These are phyloP conservation scores for Euphydryas editha DNA, from an alignment of 2,888 invertebrate genomes.

Conservation along the genomic window DNA sequence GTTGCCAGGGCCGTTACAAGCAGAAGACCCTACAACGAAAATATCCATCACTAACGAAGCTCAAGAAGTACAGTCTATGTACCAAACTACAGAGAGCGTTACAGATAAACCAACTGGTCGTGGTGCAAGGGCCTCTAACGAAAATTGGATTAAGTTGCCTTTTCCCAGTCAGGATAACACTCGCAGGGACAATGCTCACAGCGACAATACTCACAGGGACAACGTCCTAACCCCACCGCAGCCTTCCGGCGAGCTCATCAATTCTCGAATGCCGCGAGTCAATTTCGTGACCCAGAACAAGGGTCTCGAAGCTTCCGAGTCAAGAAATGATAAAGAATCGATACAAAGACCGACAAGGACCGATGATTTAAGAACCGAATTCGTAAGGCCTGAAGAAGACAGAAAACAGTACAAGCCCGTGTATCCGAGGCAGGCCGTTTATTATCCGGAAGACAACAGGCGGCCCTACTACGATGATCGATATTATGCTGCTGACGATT, in stretches of 20 bases:
- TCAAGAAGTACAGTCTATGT: constrained; percentile 60
- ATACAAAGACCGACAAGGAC: constrained; percentile 70
- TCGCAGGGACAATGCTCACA: constrained; percentile 62
- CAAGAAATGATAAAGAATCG: constrained; percentile 77
- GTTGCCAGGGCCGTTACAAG: constrained; percentile 71
- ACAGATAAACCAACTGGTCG: constrained; percentile 83
- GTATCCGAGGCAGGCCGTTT: constrained; percentile 76
- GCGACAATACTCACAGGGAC: constrained; percentile 60
- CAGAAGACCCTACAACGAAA: constrained; percentile 73
- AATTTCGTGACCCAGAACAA: constrained; percentile 87
- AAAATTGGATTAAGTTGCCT: constrained; percentile 85
- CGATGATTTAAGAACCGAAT: constrained; percentile 76
- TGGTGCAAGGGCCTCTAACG: constrained; percentile 83
- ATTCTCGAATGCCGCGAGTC: constrained; percentile 85
- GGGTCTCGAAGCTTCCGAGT: constrained; percentile 76
- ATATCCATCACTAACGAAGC: constrained; percentile 69
- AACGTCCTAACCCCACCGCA: constrained; percentile 80
- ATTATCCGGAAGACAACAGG: constrained; percentile 76
- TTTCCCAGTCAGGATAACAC: constrained; percentile 70
- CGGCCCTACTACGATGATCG: constrained; percentile 71
- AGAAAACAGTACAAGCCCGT: constrained; percentile 68
- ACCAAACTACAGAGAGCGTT: constrained; percentile 72
- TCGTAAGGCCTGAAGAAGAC: constrained; percentile 73
- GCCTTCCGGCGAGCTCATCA: constrained; percentile 81
- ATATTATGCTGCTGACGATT: constrained; percentile 67